Conservation (phyloP, 2,113 vertebrate genomes). For the Chaetodon auriga region DNA sequence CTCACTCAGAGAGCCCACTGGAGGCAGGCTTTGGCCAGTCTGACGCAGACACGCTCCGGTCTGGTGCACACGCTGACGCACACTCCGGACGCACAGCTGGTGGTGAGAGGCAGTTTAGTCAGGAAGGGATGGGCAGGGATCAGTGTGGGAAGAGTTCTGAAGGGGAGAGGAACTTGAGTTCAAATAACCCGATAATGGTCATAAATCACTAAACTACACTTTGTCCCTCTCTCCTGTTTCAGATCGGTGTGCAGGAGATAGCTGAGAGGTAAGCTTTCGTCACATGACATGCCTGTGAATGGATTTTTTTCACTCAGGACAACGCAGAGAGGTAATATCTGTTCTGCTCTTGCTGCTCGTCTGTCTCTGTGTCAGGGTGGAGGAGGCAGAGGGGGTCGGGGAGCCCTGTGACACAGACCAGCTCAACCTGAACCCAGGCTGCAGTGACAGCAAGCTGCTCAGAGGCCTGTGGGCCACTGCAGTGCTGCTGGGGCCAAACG, state of each 20-base stretch:
- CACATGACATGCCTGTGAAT: constrained; percentile 1
- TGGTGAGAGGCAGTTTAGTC: constrained; percentile 84
- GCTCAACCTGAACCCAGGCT: constrained; percentile 89
- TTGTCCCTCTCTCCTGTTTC: constrained; percentile 63
- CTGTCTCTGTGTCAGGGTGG: constrained; percentile 82
- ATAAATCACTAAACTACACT: constrained; percentile 10
- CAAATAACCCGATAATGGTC: constrained; percentile 8
- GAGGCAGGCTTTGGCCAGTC: constrained; percentile 86
- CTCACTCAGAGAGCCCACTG: constrained; percentile 93
- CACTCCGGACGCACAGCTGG: constrained; percentile 86
- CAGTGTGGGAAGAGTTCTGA: background rate
- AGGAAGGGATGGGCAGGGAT: background rate
- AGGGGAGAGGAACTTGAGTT: constrained; percentile 12
- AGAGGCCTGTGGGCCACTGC: constrained; percentile 90
- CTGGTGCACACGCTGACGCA: constrained; percentile 92
- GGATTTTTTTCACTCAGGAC: background rate
- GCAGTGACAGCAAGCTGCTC: constrained; percentile 90
- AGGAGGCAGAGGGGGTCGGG: constrained; percentile 92
- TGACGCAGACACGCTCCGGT: constrained; percentile 85
- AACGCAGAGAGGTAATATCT: background rate
- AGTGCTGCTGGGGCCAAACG: constrained; percentile 85
- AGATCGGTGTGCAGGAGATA: constrained; percentile 80
- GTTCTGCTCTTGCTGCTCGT: constrained; percentile 24
- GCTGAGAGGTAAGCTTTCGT: constrained; percentile 77
- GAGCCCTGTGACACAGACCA: constrained; percentile 91